Percentiles rank a stretch among this genome's conserved stretches.
These are phyloP conservation scores for Apteryx mantelli DNA, from an alignment of 2,113 vertebrate species.

Conservation along the genomic window DNA sequence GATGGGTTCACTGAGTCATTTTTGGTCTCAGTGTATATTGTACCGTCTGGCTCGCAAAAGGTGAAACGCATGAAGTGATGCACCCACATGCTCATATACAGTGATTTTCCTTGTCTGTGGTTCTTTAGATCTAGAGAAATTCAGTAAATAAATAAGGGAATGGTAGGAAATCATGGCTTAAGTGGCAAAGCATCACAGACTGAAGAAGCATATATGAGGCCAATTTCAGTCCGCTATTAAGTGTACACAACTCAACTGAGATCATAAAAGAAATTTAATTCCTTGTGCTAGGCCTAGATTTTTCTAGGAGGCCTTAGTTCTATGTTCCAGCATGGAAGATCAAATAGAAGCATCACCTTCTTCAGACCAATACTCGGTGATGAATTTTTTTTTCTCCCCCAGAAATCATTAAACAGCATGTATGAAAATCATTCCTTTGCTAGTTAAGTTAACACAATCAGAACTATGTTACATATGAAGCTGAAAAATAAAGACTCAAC, in stretches of 20 bases:
- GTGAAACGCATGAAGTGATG: neutral
- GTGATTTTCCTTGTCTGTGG: neutral
- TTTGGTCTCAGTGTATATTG: neutral
- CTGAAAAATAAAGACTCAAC: neutral
- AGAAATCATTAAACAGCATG: neutral
- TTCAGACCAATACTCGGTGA: neutral
- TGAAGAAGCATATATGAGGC: neutral
- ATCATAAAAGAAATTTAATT: neutral
- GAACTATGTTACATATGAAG: neutral
- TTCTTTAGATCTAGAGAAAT: neutral
- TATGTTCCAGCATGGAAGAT: neutral
- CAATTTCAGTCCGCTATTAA: neutral
- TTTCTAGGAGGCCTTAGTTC: neutral
- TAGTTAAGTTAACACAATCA: neutral
- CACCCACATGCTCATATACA: fast-evolving
- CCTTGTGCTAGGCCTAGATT: neutral
- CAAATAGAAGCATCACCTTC: neutral
- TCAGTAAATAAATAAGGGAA: neutral
- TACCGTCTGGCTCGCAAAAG: neutral
- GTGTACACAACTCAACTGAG: neutral
- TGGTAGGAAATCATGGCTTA: neutral
- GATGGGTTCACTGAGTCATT: neutral
- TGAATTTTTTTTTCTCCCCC: neutral
- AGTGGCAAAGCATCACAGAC: neutral
- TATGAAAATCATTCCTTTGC: neutral